Evolutionary conservation across 2,113 vertebrate species (phyloP), one percentile per base, ranked within the genome.

Genomic region (Hirundichthys speculiger): DNA sequence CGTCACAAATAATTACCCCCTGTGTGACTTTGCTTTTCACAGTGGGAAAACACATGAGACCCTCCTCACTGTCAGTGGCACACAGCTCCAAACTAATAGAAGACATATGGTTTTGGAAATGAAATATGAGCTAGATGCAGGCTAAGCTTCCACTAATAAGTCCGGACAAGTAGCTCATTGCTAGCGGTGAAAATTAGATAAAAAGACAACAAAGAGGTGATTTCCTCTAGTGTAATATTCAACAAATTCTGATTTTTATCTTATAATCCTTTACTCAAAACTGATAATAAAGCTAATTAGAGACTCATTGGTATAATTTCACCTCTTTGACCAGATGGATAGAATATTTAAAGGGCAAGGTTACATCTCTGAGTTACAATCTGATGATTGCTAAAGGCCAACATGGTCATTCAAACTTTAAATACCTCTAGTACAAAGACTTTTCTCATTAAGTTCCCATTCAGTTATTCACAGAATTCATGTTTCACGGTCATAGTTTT

Each of bases 1-100:
- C 93, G 94, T 95, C 93, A 93, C 93, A 93, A 91, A 91, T 95
- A 95, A 96, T 95, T 95, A 95, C 93, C 93, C 92, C 91, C 89
- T 86, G 89, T 88, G 82, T 93, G 88, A 91, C 89, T 94, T 90
- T 90, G 70, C 91, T 88, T 73, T 92, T 88, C 93, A 91, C 94
- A 92, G 92, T 91, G 93, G 89, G 85, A 74, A 77, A 93, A 86
- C 66, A 79, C 62, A 86, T 83, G 80, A 87, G 91, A 93, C 90
- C 91, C 91, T 92, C 89, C 91, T 85, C 90, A 91, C 22, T 77
- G 65, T 74, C 61, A 71, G 49, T 69, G 49, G 63, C 62, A 64
- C 53, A 59, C 16, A 67, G 55, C 48, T 57, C 8, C 27, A 56
- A 63, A 46, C 48, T 65, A 69, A 77, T 18, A 77, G 39, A 40